These are phyloP conservation scores for Patella caerulea DNA, from an alignment of 2,888 invertebrate species.

Conservation along the genomic window DNA sequence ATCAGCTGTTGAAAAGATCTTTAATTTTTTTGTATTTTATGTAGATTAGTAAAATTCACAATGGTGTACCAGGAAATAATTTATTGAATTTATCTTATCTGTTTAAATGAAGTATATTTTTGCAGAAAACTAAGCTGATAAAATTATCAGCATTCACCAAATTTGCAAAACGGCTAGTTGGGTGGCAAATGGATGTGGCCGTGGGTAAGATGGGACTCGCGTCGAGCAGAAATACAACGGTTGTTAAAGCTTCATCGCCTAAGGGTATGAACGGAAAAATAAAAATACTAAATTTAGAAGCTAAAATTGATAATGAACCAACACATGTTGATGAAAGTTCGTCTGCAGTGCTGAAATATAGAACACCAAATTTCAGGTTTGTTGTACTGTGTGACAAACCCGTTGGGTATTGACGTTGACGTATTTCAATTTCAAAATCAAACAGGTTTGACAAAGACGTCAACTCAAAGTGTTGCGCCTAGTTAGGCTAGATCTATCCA, in stretches of 20 bases:
- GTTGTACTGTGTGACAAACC: not conserved
- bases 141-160: not conserved
- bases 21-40: not conserved
- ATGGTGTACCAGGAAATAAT: too few species aligned
- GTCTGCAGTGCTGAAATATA: constrained; percentile 65
- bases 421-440: too few species aligned
- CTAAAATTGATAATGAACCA: constrained; percentile 65
- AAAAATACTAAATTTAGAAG: constrained; percentile 56
- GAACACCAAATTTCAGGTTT: constrained; percentile 69
- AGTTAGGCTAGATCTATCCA: too few species aligned
- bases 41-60: too few species aligned
- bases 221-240: not conserved
- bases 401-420: too few species aligned
- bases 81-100: too few species aligned
- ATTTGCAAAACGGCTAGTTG: not conserved
- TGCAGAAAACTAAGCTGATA: too few species aligned
- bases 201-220: not conserved
- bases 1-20: constrained; percentile 5
- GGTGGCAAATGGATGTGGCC: not conserved
- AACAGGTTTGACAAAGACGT: too few species aligned
- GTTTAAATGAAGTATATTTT: too few species aligned
- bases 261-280: constrained; percentile 51
- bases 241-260: constrained; percentile 27
- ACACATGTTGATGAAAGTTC: constrained; percentile 67
- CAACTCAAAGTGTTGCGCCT: too few species aligned